Base-by-base conservation (phyloP, 2,888 invertebrate species). In the Apocheima hispidaria region DNA sequence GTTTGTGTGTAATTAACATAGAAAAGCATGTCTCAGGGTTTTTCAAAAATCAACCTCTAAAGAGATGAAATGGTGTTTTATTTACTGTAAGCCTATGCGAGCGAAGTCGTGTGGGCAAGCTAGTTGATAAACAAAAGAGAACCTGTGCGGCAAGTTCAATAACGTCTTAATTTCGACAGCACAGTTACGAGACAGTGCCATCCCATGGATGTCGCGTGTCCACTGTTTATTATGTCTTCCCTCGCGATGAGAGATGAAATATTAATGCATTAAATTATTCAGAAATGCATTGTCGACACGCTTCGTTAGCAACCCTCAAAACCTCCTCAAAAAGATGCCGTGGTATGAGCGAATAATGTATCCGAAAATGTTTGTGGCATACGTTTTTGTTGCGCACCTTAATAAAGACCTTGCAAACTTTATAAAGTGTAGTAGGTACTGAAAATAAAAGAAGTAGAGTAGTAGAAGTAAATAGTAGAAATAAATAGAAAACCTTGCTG, bases 211-310 rank as follows among this genome's bases (percentile, higher is more conserved):
- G 63, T 67, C 77, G 81, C 82, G 79, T 84, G 83, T 75, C 71
- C 71, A 75, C 75, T 75, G 70, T 74, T 78, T 72, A 80, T 81
- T 79, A 80, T 70, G 72, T 72, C 69, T 53, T 68, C 63, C 33
- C 69, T 69, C 70, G 73, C 72, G 66, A 68, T 68, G 74, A 68
- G 60, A 76, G 77, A 81, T 77, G 79, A 81, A 78, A 78, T 77
- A 76, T 78, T 78, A 78, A 82, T 74, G 71, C 66, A 57, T 66
- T 72, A 72, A 78, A 82, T 82, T 79, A 77, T 77, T 71, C 72
- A 70, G 69, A 75, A 82, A 74, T 80, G 78, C 77, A 82, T 79
- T 79, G 81, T 80, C 75, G 81, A 78, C 75, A 70, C 69, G 62
- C 65, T 66, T 73, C 71, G 76, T 74, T 82, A 78, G 79, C 78